Base-by-base conservation (phyloP, 1,140 invertebrate species). In the Bombus vancouverensis region DNA sequence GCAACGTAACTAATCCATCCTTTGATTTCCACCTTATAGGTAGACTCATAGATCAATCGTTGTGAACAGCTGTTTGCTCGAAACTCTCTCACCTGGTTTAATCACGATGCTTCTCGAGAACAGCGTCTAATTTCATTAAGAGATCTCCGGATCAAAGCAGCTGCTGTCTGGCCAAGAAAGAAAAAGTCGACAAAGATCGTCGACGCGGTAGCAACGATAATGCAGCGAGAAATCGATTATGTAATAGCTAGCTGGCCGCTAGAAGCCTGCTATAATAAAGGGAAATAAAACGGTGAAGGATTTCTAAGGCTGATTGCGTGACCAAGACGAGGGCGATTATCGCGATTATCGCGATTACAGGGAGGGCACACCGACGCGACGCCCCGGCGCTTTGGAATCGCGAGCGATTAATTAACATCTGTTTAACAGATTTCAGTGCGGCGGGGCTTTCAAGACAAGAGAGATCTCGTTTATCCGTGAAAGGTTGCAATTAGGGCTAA, bases 161-260 rank as follows among this genome's bases (percentile, higher is more conserved):
- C 34, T 5, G 71, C 13, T 59, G 57, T 37, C 47, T 15, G 10
- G 18, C 5, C 28, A 2, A 10, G 18, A 22, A 4, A 25, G 57
- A 71, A 78, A 83, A 77, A 81, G 44, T 65, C 28, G 42, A n/a
- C n/a, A 68, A 73, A 66, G 66, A 83, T 53, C 39, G 34, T 25
- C 25, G 22, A 84, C 81, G 65, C 85, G 90, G 89, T 91, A 91
- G 90, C 87, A n/a, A n/a, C 87, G 90, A 92, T 93, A 92, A 92
- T 88, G 75, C 77, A 82, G 65, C 81, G 90, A 91, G 92, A 92
- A 92, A 93, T 93, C 82, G 78, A 87, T 93, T 93, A 81, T 81
- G 85, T 85, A 92, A 93, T 12, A 47, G 72, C 68, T 44, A 77
- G 32, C 85, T 39, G 79, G n/a, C 81, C 44, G 42, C 57, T 53